These are phyloP conservation scores for Leptobrachium ailaonicum DNA, from an alignment of 2,113 vertebrate species.

Conservation along the genomic window DNA sequence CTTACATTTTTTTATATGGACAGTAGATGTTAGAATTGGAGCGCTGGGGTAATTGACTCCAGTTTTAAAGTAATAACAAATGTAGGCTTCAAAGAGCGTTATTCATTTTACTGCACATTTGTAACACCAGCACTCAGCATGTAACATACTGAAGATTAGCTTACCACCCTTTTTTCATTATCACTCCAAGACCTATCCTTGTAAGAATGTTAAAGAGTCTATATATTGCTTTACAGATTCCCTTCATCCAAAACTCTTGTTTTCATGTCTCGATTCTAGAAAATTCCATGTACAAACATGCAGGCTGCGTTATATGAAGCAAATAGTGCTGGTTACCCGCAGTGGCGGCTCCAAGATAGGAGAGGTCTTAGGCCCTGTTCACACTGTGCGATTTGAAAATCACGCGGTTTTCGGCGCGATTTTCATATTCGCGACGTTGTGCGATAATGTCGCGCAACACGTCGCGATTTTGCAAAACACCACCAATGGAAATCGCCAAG, in stretches of 20 bases:
- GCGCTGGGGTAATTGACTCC: conserved; percentile 21
- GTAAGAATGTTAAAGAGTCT: background rate
- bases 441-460: too few species aligned
- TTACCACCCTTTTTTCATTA: background rate
- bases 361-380: too few species aligned
- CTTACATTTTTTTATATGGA: background rate
- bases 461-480: too few species aligned
- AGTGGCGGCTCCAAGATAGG: too few species aligned
- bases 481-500: too few species aligned
- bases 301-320: too few species aligned
- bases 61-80: conserved; percentile 23
- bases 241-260: background rate
- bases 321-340: too few species aligned
- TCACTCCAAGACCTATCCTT: background rate
- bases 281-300: too few species aligned
- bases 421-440: too few species aligned
- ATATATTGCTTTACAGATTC: background rate
- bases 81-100: conserved; percentile 2
- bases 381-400: too few species aligned
- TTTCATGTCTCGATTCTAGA: too few species aligned
- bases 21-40: conserved; percentile 5
- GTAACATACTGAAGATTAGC: background rate
- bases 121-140: background rate
- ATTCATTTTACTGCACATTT: background rate
- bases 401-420: too few species aligned